Evolutionary conservation across 1,140 invertebrate species (phyloP).

Genomic region (Zaprionus africanus): DNA sequence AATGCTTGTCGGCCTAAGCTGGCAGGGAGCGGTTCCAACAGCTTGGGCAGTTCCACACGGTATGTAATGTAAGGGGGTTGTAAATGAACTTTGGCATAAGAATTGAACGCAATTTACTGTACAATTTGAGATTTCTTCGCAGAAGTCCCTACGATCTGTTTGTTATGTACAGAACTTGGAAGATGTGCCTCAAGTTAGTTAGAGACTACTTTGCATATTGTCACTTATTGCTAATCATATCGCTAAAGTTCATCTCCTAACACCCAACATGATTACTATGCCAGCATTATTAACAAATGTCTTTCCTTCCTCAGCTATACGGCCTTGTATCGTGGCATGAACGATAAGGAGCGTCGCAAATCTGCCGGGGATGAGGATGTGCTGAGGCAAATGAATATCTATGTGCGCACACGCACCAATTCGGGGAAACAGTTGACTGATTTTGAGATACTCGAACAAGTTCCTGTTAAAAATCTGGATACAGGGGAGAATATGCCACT

Average conservation of each 20-base stretch:
- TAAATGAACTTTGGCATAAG: conserved; percentile 39
- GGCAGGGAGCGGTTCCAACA: conserved; percentile 82
- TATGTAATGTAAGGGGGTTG: conserved; percentile 32
- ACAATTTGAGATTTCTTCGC: conserved; percentile 38
- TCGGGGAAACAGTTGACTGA: conserved; percentile 93
- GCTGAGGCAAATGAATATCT: conserved; percentile 89
- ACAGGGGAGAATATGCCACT: conserved; percentile 88
- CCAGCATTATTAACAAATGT: not conserved
- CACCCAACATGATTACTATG: not conserved
- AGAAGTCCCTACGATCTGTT: conserved; percentile 60
- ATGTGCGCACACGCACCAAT: conserved; percentile 92
- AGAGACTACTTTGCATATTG: not conserved
- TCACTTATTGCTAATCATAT: conserved; percentile 34
- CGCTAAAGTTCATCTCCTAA: conserved; percentile 41
- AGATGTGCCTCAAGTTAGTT: conserved; percentile 65
- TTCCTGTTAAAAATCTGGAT: conserved; percentile 96
- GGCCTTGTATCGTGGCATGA: conserved; percentile 67
- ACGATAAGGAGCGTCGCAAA: conserved; percentile 88
- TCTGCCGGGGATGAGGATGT: conserved; percentile 90
- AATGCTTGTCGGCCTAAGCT: conserved; percentile 73
- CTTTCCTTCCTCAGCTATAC: conserved; percentile 59
- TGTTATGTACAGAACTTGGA: conserved; percentile 62
- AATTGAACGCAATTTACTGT: conserved; percentile 8
- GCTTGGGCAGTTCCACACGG: conserved; percentile 80
- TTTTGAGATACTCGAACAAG: conserved; percentile 96